Percentiles rank a stretch among this genome's conserved stretches.
Evolutionary conservation across 2,113 vertebrate genomes (phyloP).

Genomic region (Microtus pennsylvanicus): DNA sequence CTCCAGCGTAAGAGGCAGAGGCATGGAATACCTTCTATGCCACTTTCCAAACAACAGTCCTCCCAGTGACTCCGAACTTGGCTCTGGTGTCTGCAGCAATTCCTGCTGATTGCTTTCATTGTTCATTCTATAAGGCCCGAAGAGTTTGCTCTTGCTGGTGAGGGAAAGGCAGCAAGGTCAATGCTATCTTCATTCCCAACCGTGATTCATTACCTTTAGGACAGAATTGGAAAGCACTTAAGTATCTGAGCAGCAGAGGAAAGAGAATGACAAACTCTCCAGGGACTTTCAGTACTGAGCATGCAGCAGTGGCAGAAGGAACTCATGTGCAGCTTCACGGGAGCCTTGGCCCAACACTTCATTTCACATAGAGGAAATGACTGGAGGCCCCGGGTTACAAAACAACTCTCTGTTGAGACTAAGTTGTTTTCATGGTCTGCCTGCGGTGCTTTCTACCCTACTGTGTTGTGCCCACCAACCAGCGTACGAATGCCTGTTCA

Average conservation of each 20-base stretch:
- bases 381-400: neutral
- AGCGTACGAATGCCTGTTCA: neutral
- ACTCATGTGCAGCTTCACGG: neutral
- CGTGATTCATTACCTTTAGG: conserved; percentile 4
- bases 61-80: neutral
- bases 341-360: neutral
- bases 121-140: neutral
- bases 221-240: neutral
- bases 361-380: conserved; percentile 4
- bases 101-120: neutral
- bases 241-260: neutral
- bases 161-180: neutral
- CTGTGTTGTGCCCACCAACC: neutral
- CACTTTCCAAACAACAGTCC: neutral
- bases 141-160: neutral
- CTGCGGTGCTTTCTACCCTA: neutral
- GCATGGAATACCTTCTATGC: neutral
- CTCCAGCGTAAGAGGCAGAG: neutral
- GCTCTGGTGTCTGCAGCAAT: neutral
- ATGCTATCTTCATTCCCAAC: conserved; percentile 22
- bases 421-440: neutral
- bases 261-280: neutral
- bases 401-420: neutral
- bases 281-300: neutral
- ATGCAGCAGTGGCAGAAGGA: neutral